Evolutionary conservation across 92 coral and sea anemone species (phyloP), one percentile per base, ranked within the genome.

Genomic region (Epizoanthus stellaris): DNA sequence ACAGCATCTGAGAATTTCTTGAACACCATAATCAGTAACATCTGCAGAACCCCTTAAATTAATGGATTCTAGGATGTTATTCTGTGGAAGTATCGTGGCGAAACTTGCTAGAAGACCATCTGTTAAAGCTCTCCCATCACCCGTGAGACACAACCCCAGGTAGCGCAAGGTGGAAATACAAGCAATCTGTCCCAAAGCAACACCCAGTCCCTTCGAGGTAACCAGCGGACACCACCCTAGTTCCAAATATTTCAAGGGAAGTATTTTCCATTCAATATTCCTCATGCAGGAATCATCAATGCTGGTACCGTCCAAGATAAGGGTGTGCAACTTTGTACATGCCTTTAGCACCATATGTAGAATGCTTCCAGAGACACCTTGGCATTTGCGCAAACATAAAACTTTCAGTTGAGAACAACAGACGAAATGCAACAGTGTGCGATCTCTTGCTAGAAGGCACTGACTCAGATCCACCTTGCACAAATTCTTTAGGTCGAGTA

Each of bases 241-340:
- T 59, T 93, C 97, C 25, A 93, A 85, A 38, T 91, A 73, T 75
- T 87, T 86, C 66, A 93, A 67, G 1, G 81, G 81, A 6, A 92
- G 70, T 49, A 20, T 61, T 17, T 66, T 67, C 97, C 97, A 93
- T 59, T 81, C 58, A 40, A 91, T 82, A 14, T 58, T 53, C 19
- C 69, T 66, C 53, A 93, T 38, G 45, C 80, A 76, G 19, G 79
- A 86, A 60, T 93, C 93, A 5, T 91, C 89, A 12, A 93, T 81
- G 61, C 97, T 93, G 47, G 91, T 93, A 7, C 94, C 94, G 72
- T 93, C 92, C 61, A 93, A 74, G 20, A 93, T 93, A 25, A 93
- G 90, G 13, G 94, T 93, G 61, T 89, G 85, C 21, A 93, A 81
- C 16, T 86, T 40, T 1, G 65, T 14, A 12, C 94, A 85, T 47